Base-by-base conservation (phyloP, 2,113 vertebrate genomes). In the Geococcyx californianus region DNA sequence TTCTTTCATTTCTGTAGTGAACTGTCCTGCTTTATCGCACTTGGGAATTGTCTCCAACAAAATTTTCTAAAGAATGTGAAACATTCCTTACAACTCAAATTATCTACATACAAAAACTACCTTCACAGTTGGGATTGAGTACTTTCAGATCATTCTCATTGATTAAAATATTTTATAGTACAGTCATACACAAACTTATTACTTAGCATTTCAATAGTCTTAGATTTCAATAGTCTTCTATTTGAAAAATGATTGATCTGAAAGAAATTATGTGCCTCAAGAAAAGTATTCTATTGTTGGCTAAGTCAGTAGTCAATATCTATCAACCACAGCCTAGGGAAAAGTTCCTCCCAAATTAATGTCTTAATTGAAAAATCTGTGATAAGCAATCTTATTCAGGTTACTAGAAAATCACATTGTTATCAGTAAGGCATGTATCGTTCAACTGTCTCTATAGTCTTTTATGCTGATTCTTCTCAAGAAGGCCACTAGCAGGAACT, bases 21-120 rank as follows among this genome's bases (percentile, higher is more conserved):
- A 16, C 11, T 38, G 8, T 60, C 16, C 70, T 55, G 16, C 36
- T 2, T 0, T 31, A 55, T n/a, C 2, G 1, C 17, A 67, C 20
- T 31, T 51, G 13, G 49, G 42, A 87, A 45, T 62, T 34, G 29
- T 11, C 47, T 33, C 45, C 21, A 55, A n/a, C 16, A 44, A 56
- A 56, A 51, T 26, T 29, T 42, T 33, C 42, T 15, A 13, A 36
- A 42, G 42, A 70, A 33, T 6, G 8, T 54, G 42, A 88, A 91
- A 75, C n/a, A 33, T 23, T 72, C 25, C 13, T 13, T 36, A 54
- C 10, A 59, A 34, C 29, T 81, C 49, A 49, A 40, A 76, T 49
- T 38, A 62, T 16, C 75, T 40, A 36, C 51, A 31, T 40, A 15
- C 28, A 49, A 73, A 42, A 51, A 47, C 23, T 36, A 16, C 8